Evolutionary conservation across 2,113 vertebrate genomes (phyloP), one percentile per base, ranked within the genome.

Genomic region (Neogale vison): DNA sequence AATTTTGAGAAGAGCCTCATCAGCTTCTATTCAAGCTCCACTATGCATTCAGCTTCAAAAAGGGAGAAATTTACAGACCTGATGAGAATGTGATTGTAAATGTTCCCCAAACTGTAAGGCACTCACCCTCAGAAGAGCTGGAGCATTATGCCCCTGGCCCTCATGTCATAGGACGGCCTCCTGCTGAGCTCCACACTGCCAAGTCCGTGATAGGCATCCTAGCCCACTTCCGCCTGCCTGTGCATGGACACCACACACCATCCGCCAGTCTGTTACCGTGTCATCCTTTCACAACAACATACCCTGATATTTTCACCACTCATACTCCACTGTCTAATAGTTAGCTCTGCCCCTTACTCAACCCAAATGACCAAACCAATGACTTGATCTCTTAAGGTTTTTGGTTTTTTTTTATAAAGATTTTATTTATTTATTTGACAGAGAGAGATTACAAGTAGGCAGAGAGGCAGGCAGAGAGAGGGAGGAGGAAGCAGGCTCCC

Each of bases 91-190:
- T 52, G 50, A 17, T 52, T 15, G 14, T 52, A 52, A 52, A 26
- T 63, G 52, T 57, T 63, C 29, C 89, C 72, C 9, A 23, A 52
- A 52, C 11, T 63, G 10, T 7, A 42, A 71, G 42, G 83, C 29
- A 50, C 17, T 67, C 52, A 18, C 52, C 15, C 52, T 61, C 52
- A 42, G 83, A 47, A 77, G 45, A 69, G 59, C 79, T 59, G 47
- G 65, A n/a, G 23, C 39, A 1, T 79, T 47, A 17, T 36, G 31
- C 36, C 50, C 24, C 36, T 50, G 39, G 36, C 55, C 13, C 79
- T 55, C 36, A 17, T 4, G 12, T 15, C 7, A 0, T 9, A 39
- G 47, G 12, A 14, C 0, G 0, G 36, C 14, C 39, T 20, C 24
- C 12, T 13, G 13, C 39, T 69, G 50, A 77, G 29, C 29, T 82